Evolutionary conservation across 2,888 invertebrate species (phyloP).

Genomic region (Lepidonotus clava): DNA sequence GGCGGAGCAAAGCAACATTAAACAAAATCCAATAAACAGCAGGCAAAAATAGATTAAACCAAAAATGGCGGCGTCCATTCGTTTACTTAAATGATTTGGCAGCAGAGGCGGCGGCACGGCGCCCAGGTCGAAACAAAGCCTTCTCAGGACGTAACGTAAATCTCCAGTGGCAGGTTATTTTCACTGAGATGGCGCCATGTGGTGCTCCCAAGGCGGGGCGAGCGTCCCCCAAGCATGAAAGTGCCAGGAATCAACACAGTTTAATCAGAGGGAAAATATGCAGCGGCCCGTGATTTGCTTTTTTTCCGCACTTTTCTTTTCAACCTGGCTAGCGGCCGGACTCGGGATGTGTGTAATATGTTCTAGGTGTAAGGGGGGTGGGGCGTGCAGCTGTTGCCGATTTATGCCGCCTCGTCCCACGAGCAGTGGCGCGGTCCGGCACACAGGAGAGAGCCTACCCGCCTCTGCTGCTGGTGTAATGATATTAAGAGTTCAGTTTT

Average conservation of each 20-base stretch:
- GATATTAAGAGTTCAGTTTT: slow-evolving; percentile 12
- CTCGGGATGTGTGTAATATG: not conserved
- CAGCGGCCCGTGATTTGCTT: not conserved
- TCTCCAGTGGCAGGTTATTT: not conserved
- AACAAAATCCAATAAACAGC: not conserved
- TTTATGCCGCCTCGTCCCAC: not conserved
- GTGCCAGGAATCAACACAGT: not conserved
- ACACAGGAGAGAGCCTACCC: not conserved
- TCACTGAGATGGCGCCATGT: not conserved
- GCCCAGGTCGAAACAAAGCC: not conserved
- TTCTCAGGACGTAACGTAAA: not conserved
- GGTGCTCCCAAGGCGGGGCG: not conserved
- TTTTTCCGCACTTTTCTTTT: not conserved
- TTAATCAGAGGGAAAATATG: slow-evolving; percentile 32
- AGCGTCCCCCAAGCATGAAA: not conserved
- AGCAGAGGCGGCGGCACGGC: not conserved
- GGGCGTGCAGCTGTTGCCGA: slow-evolving; percentile 30
- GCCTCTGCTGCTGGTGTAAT: not conserved
- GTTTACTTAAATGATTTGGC: slow-evolving; percentile 2
- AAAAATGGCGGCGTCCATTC: not conserved
- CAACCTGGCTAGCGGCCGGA: not conserved
- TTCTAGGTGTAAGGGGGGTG: not conserved
- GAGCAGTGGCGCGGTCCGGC: not conserved
- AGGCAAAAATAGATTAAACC: slow-evolving; percentile 2
- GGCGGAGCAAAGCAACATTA: not conserved